A percentile compares a stretch with the other conserved stretches of the same genome.
phyloP scores from a whole-genome alignment of 2,113 vertebrate species.

The Regulus satrapa region DNA sequence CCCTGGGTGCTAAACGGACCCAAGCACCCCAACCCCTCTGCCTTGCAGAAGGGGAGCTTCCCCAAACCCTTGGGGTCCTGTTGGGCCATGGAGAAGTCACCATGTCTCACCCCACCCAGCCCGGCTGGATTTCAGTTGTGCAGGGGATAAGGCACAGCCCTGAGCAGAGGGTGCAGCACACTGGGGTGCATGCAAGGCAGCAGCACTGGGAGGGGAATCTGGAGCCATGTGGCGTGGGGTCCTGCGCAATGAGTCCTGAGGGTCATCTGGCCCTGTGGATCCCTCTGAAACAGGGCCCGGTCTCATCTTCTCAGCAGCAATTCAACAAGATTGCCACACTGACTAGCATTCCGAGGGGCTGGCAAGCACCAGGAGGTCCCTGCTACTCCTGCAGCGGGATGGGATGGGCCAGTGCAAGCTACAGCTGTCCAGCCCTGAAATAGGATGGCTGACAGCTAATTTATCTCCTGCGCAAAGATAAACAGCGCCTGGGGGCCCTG shows the following conservation, averaged over 20 bases:
- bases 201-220: not conserved
- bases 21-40: not conserved
- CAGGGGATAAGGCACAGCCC: not conserved
- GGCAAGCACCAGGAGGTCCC: not conserved
- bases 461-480: slow-evolving; percentile 32
- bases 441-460: slow-evolving; percentile 6
- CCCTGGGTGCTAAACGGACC: not conserved
- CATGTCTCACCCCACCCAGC: not conserved
- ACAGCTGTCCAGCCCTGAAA: not conserved
- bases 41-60: not conserved
- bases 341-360: not conserved
- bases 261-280: not conserved
- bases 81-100: not conserved
- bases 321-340: not conserved
- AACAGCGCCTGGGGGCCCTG: slow-evolving; percentile 11
- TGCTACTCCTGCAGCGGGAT: accelerated
- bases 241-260: not conserved
- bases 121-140: not conserved
- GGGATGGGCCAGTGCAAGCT: not conserved
- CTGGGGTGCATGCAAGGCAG: not conserved
- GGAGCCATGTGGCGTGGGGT: not conserved
- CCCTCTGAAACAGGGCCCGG: not conserved
- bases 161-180: not conserved
- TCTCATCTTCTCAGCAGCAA: not conserved
- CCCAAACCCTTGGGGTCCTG: not conserved